Evolutionary conservation across 2,113 vertebrate species (phyloP).

Genomic region (Fregata magnificens): DNA sequence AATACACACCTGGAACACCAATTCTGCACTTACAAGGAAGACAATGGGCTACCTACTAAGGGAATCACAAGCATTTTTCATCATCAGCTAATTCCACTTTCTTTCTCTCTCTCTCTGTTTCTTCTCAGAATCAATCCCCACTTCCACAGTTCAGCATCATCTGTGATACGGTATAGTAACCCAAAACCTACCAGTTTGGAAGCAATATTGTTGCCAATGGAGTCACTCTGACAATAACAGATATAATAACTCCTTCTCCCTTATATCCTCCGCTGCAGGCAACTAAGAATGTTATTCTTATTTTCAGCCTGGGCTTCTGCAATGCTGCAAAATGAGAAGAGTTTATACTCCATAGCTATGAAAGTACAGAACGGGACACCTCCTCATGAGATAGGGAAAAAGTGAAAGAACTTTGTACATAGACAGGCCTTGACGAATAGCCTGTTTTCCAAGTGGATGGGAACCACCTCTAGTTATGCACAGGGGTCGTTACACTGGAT

Average conservation of each 20-base stretch:
- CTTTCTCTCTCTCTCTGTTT: background rate
- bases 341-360: background rate
- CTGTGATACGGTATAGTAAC: background rate
- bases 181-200: background rate
- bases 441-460: background rate
- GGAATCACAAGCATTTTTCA: background rate
- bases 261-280: slow-evolving; percentile 12
- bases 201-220: slow-evolving; percentile 29
- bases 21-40: background rate
- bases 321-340: background rate
- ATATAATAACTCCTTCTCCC: slow-evolving; percentile 8
- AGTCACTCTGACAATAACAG: slow-evolving; percentile 30
- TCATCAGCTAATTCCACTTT: background rate
- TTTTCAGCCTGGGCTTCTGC: background rate
- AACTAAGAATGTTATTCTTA: background rate
- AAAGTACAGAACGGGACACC: background rate
- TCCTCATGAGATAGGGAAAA: background rate
- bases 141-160: background rate
- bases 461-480: background rate
- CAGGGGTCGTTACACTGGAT: background rate
- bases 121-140: background rate
- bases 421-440: background rate
- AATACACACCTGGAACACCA: background rate
- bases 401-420: background rate
- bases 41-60: background rate